Percentiles rank a stretch among this genome's conserved stretches.
phyloP scores from a whole-genome alignment of 2,797 vertebrate genomes.

The Diplodus sargus region DNA sequence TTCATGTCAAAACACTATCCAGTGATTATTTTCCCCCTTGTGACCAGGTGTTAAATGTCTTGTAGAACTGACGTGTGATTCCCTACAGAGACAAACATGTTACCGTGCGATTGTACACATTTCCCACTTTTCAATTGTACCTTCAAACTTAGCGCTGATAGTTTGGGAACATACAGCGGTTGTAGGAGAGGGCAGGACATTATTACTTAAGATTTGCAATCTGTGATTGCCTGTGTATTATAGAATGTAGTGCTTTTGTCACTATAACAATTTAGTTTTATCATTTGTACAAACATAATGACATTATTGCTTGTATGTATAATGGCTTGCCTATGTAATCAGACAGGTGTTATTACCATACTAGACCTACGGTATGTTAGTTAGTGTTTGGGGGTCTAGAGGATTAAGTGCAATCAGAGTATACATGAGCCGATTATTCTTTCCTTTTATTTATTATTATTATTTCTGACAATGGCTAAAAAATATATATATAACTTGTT shows the following conservation, averaged over 20 bases:
- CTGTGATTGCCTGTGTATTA: slow-evolving; percentile 97
- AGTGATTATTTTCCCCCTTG: neutral
- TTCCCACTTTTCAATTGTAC: slow-evolving; percentile 29
- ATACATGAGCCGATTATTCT: slow-evolving; percentile 87
- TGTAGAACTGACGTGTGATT: slow-evolving; percentile 14
- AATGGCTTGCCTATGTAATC: slow-evolving; percentile 78
- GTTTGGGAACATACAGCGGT: slow-evolving; percentile 57
- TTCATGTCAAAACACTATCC: slow-evolving; percentile 19
- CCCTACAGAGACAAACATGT: slow-evolving; percentile 17
- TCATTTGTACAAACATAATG: slow-evolving; percentile 84
- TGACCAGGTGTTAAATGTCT: slow-evolving; percentile 41
- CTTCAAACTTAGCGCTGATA: slow-evolving; percentile 35
- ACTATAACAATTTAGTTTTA: slow-evolving; percentile 84
- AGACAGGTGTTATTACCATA: slow-evolving; percentile 79
- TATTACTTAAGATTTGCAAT: slow-evolving; percentile 91
- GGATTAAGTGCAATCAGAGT: slow-evolving; percentile 94
- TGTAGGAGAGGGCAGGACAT: slow-evolving; percentile 63
- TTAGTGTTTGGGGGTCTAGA: slow-evolving; percentile 85
- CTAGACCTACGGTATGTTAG: slow-evolving; percentile 81
- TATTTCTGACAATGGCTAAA: slow-evolving; percentile 76
- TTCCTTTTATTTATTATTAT: slow-evolving; percentile 89
- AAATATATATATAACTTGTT: slow-evolving; percentile 50
- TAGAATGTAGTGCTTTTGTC: slow-evolving; percentile 89
- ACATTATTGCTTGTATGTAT: slow-evolving; percentile 73
- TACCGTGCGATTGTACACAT: slow-evolving; percentile 1